phyloP scores from a whole-genome alignment of 2,797 vertebrate genomes.

The Hoplostethus mediterraneus region DNA sequence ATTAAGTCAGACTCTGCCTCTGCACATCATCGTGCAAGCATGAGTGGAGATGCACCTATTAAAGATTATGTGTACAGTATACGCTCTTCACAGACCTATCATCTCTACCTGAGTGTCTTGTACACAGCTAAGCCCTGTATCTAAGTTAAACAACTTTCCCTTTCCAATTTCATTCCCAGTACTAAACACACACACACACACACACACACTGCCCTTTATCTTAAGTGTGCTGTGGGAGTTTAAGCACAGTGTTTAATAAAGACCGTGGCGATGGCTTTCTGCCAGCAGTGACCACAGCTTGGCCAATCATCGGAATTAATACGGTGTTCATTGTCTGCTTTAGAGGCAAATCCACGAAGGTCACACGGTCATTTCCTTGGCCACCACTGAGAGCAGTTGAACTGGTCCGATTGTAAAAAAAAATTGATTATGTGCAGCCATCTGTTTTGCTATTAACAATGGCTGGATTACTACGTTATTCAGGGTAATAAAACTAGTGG shows the following conservation, averaged over 20 bases:
- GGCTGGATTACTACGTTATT: slow-evolving; percentile 75
- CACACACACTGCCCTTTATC: slow-evolving; percentile 71
- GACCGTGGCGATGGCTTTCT: slow-evolving; percentile 61
- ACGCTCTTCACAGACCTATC: slow-evolving; percentile 41
- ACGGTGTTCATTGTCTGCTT: slow-evolving; percentile 77
- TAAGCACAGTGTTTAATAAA: slow-evolving; percentile 70
- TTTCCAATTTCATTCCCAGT: slow-evolving; percentile 71
- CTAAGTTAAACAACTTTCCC: slow-evolving; percentile 67
- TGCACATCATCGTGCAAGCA: background rate
- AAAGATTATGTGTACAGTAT: slow-evolving; percentile 31
- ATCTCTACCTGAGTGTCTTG: slow-evolving; percentile 50
- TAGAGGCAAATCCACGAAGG: slow-evolving; percentile 77
- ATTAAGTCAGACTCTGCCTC: slow-evolving; percentile 12
- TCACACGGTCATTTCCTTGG: slow-evolving; percentile 74
- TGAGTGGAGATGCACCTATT: background rate
- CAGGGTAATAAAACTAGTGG: slow-evolving; percentile 76
- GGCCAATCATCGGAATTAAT: slow-evolving; percentile 73
- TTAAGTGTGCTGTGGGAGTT: slow-evolving; percentile 63
- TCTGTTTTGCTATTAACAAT: slow-evolving; percentile 84
- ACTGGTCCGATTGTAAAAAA: slow-evolving; percentile 67
- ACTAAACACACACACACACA: slow-evolving; percentile 55
- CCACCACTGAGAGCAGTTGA: slow-evolving; percentile 67
- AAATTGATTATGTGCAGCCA: slow-evolving; percentile 83
- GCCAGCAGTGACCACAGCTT: slow-evolving; percentile 65
- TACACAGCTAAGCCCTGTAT: slow-evolving; percentile 42